These are phyloP conservation scores for Rhagium mordax DNA, from an alignment of 2,888 invertebrate species.

Conservation along the genomic window DNA sequence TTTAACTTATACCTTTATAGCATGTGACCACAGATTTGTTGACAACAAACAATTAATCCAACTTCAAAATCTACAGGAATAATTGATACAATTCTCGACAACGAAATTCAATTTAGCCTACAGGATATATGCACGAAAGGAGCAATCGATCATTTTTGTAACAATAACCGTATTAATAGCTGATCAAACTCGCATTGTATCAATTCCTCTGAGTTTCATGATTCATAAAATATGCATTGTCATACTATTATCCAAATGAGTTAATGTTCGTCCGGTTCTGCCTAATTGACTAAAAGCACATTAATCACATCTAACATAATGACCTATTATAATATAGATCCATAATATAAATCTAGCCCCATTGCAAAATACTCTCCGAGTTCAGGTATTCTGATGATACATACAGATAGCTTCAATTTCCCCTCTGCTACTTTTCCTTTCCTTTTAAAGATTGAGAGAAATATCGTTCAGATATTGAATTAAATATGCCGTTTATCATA, in stretches of 20 bases:
- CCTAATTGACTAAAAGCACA: slow-evolving; percentile 33
- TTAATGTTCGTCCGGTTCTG: slow-evolving; percentile 31
- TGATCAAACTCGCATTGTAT: slow-evolving; percentile 26
- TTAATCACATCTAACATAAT: slow-evolving; percentile 30
- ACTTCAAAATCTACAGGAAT: slow-evolving; percentile 29
- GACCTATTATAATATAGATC: slow-evolving; percentile 18
- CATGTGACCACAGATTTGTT: no score
- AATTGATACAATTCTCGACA: slow-evolving; percentile 31
- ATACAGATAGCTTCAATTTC: not conserved
- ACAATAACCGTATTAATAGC: slow-evolving; percentile 38
- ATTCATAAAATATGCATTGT: slow-evolving; percentile 36
- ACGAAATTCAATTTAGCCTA: slow-evolving; percentile 24
- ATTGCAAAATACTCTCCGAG: not conserved
- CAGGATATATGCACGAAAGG: slow-evolving; percentile 2
- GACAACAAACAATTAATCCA: slow-evolving; percentile 15
- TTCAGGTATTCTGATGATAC: not conserved
- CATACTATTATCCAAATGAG: slow-evolving; percentile 31
- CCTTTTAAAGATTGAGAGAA: not conserved
- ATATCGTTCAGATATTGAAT: not conserved
- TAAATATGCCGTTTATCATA: not conserved
- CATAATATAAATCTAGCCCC: not conserved
- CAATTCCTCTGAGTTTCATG: slow-evolving; percentile 35
- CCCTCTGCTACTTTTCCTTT: not conserved
- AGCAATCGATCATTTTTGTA: slow-evolving; percentile 37
- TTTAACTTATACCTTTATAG: no score